A percentile compares a stretch with the other conserved stretches of the same genome.
Conservation (phyloP, 1,140 invertebrate genomes). For the Nasonia vitripennis region DNA sequence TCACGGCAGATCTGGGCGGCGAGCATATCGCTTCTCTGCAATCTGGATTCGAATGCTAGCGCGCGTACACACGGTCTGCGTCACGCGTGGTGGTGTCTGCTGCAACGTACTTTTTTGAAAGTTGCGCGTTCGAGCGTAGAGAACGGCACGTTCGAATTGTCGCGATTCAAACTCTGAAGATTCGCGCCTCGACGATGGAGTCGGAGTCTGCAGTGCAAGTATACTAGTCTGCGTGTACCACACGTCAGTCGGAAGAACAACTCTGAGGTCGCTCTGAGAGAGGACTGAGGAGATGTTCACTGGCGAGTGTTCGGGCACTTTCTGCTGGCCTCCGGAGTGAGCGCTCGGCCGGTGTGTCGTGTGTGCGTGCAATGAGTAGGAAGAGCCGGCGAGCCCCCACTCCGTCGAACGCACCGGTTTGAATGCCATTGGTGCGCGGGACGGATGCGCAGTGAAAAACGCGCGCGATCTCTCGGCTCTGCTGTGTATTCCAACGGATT, state of each 20-base stretch:
- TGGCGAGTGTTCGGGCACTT: slow-evolving; percentile 59
- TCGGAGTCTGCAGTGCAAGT: too few relatives aligned
- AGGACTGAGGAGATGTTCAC: slow-evolving; percentile 40
- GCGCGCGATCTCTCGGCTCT: slow-evolving; percentile 53
- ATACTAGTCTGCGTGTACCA: neutral
- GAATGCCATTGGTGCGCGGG: slow-evolving; percentile 72
- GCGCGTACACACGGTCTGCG: neutral
- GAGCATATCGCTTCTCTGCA: slow-evolving; percentile 60
- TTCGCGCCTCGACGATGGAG: neutral
- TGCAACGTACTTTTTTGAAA: slow-evolving; percentile 26
- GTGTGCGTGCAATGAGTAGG: neutral
- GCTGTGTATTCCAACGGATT: neutral
- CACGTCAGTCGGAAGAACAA: neutral
- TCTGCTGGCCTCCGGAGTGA: slow-evolving; percentile 52
- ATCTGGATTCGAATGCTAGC: neutral
- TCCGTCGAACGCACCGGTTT: slow-evolving; percentile 54
- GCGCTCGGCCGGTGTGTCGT: neutral
- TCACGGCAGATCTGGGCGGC: slow-evolving; percentile 68
- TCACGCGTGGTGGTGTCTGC: neutral
- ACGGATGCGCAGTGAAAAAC: slow-evolving; percentile 69
- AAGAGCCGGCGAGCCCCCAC: neutral
- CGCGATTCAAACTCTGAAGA: neutral
- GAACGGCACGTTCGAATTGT: neutral
- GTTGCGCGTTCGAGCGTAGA: neutral
- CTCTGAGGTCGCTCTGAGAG: neutral